A percentile compares a stretch with the other conserved stretches of the same genome.
phyloP scores from a whole-genome alignment of 2,888 invertebrate species.

The Hydrotaea diabolus region DNA sequence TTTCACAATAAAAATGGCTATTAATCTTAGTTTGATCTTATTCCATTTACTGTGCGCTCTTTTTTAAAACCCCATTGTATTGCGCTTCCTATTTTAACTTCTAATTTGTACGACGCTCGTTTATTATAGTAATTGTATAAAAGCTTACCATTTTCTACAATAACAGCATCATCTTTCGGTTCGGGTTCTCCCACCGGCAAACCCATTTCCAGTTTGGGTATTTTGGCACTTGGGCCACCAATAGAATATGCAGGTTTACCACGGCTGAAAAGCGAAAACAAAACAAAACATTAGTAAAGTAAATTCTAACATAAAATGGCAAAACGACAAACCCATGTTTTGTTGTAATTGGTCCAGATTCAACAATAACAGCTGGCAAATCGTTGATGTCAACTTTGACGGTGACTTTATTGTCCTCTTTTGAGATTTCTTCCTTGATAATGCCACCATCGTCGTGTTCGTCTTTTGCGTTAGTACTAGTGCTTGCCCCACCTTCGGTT shows the following conservation, averaged over 20 bases:
- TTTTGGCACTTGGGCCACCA: slow-evolving; percentile 74
- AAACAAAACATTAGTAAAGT: not conserved
- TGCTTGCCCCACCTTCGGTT: slow-evolving; percentile 72
- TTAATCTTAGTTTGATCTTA: too few relatives aligned
- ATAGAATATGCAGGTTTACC: slow-evolving; percentile 73
- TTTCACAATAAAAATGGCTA: too few relatives aligned
- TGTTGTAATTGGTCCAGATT: slow-evolving; percentile 70
- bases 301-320: not conserved
- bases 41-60: too few relatives aligned
- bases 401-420: slow-evolving; percentile 48
- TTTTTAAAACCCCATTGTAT: too few relatives aligned
- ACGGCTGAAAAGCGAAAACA: slow-evolving; percentile 66
- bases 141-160: slow-evolving; percentile 73
- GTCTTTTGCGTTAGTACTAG: slow-evolving; percentile 62
- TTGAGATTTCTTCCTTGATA: slow-evolving; percentile 38
- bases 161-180: slow-evolving; percentile 69
- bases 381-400: slow-evolving; percentile 69
- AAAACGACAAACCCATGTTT: slow-evolving; percentile 68
- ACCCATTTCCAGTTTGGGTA: slow-evolving; percentile 74
- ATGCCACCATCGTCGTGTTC: slow-evolving; percentile 1
- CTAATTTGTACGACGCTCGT: too few relatives aligned
- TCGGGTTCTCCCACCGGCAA: slow-evolving; percentile 72
- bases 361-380: slow-evolving; percentile 69
- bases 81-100: too few relatives aligned
- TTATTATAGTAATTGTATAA: too few relatives aligned